Evolutionary conservation across 2,113 vertebrate genomes (phyloP).

Genomic region (Bos indicus): DNA sequence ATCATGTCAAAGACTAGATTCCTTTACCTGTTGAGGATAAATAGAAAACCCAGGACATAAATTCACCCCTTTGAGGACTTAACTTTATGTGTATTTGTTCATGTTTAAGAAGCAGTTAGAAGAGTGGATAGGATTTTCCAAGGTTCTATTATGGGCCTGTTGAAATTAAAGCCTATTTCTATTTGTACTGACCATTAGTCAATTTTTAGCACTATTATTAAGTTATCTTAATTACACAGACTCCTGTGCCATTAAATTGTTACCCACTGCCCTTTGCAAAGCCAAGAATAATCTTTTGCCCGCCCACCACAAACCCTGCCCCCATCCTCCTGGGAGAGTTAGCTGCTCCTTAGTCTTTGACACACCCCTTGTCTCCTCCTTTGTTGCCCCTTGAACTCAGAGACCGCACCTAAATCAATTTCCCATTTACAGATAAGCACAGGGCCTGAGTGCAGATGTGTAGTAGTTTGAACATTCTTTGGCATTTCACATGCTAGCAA

Average conservation of each 20-base stretch:
- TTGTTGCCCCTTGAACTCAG: neutral
- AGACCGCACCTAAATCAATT: neutral
- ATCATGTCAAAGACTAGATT: neutral
- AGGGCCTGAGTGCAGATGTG: neutral
- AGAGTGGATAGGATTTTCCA: neutral
- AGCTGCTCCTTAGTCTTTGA: neutral
- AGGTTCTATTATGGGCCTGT: neutral
- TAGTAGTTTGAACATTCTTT: neutral
- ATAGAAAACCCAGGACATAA: neutral
- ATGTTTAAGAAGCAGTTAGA: neutral
- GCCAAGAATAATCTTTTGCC: neutral
- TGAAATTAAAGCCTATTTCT: neutral
- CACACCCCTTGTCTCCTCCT: accelerated
- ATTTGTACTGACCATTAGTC: neutral
- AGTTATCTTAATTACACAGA: neutral
- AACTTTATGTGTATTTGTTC: neutral
- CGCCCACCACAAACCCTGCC: neutral
- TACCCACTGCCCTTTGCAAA: accelerated
- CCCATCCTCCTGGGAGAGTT: neutral
- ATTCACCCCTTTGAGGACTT: neutral
- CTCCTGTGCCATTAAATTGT: neutral
- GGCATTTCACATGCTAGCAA: neutral
- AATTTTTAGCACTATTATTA: neutral
- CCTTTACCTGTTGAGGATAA: neutral
- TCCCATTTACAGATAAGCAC: neutral